Conservation (phyloP, 2,888 invertebrate genomes). For the Lasioglossum calceatum region DNA sequence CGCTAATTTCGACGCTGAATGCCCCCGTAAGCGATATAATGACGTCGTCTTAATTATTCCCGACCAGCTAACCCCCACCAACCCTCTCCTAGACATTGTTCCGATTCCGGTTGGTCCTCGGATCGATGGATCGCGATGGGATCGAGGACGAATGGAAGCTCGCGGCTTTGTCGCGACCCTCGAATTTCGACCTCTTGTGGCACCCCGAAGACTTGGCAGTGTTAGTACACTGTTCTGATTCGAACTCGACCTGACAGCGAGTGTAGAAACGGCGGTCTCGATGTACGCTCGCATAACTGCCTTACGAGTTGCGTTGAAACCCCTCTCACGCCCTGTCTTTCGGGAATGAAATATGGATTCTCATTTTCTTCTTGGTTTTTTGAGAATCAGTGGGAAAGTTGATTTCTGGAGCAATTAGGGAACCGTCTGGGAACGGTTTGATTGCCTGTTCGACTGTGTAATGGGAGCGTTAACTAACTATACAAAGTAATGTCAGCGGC, state of each 20-base stretch:
- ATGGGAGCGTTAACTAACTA: constrained; percentile 2
- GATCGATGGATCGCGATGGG: constrained; percentile 24
- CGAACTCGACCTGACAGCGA: background rate
- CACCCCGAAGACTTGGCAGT: background rate
- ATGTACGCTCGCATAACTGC: background rate
- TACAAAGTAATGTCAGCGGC: constrained; percentile 6
- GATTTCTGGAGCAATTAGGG: background rate
- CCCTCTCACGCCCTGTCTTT: background rate
- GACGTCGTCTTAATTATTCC: constrained; percentile 57
- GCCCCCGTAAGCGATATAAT: constrained; percentile 51
- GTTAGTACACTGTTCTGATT: background rate
- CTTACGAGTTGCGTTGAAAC: background rate
- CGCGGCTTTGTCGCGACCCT: constrained; percentile 1
- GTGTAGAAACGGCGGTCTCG: background rate
- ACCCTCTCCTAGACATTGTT: background rate
- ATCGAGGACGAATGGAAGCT: background rate
- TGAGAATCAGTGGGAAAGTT: background rate
- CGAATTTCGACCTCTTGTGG: background rate
- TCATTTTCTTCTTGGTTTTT: background rate
- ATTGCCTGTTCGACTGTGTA: background rate
- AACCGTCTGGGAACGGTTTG: background rate
- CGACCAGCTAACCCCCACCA: constrained; percentile 5
- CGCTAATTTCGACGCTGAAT: constrained; percentile 56
- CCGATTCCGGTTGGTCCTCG: background rate
- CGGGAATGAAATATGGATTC: background rate